These are phyloP conservation scores for Cygnus atratus DNA, from an alignment of 2,113 vertebrate species.

Conservation along the genomic window DNA sequence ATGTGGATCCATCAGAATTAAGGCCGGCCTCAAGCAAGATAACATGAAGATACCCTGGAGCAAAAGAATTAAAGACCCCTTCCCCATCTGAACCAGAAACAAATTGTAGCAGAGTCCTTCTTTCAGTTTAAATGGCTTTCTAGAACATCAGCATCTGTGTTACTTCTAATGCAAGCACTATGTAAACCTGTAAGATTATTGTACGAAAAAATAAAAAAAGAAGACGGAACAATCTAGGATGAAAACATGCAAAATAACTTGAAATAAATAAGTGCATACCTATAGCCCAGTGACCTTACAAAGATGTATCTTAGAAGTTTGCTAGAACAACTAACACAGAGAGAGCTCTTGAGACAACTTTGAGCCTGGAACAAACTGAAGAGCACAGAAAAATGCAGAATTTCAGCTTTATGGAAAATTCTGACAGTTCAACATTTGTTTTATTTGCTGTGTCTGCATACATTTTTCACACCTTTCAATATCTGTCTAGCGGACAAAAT, in stretches of 20 bases:
- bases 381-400: background rate
- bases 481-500: background rate
- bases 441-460: background rate
- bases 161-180: background rate
- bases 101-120: background rate
- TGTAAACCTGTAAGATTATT: background rate
- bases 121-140: background rate
- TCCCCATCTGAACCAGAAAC: background rate
- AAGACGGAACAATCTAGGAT: background rate
- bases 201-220: background rate
- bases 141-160: background rate
- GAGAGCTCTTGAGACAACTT: background rate
- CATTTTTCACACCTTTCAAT: background rate
- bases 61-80: background rate
- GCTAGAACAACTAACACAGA: background rate
- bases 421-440: background rate
- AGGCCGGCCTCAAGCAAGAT: background rate
- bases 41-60: background rate
- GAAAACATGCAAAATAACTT: background rate
- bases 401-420: background rate
- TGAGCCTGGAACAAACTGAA: background rate
- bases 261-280: background rate
- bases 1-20: background rate
- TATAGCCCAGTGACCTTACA: background rate
- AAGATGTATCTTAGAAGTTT: background rate